Base-by-base conservation (phyloP, 2,113 vertebrate genomes). In the Motacilla alba region DNA sequence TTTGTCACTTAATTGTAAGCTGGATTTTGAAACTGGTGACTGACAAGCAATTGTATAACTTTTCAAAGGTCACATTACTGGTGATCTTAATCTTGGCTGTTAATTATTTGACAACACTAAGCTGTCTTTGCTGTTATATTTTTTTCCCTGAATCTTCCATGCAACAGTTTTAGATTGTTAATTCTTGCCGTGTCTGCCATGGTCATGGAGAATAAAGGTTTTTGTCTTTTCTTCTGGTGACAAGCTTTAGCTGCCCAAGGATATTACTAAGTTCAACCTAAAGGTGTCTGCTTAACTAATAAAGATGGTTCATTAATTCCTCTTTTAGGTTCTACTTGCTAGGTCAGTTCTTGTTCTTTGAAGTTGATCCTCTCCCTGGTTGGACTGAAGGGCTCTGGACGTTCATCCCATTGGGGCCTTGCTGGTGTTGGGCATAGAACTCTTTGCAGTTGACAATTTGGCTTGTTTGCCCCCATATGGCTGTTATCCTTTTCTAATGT, bases 381-480 rank as follows among this genome's bases (percentile, higher is more conserved):
- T 58, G 43, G 15, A 39, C 43, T 59, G 77, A 67, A 74, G 33
- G 23, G 13, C 6, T 69, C 27, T 49, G 41, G 46, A 23, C 1
- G 0, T 14, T 10, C 10, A 27, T 78, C 16, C 27, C 8, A 1
- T 1, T 1, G 8, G 19, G 9, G 8, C 18, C 21, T 78, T 70
- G 28, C 22, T 77, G 47, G 8, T 79, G 33, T 37, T 56, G 62
- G 9, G 20, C 31, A 0, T 39, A 24, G 11, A 24, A 13, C 7
- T 59, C 11, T 64, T 60, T 56, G 35, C n/a, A 43, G 66, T 20
- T 55, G 26, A 23, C 55, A 16, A 27, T 30, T 85, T 73, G 27
- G 7, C 53, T 76, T 0, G 0, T 56, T 94, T 72, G 9, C 6
- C 6, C 9, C 18, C 2, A 3, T 41, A 13, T 24, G 26, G 15